Percentiles rank a stretch among this genome's conserved stretches.
phyloP scores from a whole-genome alignment of 2,113 vertebrate species.

The Poecilia latipinna region DNA sequence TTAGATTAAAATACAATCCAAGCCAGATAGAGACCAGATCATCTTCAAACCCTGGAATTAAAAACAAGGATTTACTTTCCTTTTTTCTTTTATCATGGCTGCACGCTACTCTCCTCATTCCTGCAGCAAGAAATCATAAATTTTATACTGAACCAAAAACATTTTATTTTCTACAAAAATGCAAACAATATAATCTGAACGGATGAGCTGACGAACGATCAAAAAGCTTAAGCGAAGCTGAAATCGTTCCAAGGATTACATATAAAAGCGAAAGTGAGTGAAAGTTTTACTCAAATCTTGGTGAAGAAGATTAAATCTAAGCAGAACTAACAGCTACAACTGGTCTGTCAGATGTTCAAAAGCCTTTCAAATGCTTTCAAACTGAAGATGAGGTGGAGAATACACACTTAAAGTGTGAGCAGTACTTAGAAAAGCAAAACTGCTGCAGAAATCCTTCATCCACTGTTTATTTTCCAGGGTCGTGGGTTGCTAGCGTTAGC shows the following conservation, averaged over 20 bases:
- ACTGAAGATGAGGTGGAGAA: neutral
- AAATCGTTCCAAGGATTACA: neutral
- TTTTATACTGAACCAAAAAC: neutral
- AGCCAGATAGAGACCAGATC: neutral
- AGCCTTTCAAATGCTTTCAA: neutral
- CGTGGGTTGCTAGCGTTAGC: too few relatives aligned
- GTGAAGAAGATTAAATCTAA: neutral
- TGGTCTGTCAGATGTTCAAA: neutral
- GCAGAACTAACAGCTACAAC: neutral
- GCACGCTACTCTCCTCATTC: conserved; percentile 1
- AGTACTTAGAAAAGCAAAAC: neutral
- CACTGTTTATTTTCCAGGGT: too few relatives aligned
- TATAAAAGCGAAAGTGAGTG: neutral
- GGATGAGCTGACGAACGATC: neutral
- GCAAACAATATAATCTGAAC: neutral
- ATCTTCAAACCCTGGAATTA: neutral
- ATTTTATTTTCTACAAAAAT: too few relatives aligned
- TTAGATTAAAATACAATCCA: neutral
- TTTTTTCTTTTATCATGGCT: neutral
- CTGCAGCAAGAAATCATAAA: neutral
- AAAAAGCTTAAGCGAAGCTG: neutral
- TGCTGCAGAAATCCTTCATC: too few relatives aligned
- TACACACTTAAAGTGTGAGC: neutral
- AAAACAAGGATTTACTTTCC: neutral
- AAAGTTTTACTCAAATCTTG: neutral